Percentiles rank a stretch among this genome's conserved stretches.
Conservation (phyloP, 2,113 vertebrate genomes). For the Aegithalos caudatus region DNA sequence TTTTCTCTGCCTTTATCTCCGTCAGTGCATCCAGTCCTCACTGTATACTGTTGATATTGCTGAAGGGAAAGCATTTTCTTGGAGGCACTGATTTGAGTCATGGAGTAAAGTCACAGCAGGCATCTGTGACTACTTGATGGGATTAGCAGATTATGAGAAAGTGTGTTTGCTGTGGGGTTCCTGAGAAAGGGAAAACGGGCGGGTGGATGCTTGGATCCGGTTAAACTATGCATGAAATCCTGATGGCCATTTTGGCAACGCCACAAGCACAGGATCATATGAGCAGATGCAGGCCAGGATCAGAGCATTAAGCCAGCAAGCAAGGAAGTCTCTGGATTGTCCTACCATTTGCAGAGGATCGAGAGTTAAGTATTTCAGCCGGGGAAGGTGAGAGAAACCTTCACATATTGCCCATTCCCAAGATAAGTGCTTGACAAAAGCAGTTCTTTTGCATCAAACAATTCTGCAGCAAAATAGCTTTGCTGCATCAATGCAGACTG, state of each 20-base stretch:
- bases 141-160: constrained; percentile 52
- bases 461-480: constrained; percentile 14
- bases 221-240: background rate
- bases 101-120: background rate
- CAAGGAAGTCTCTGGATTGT: background rate
- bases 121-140: constrained; percentile 45
- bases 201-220: constrained; percentile 6
- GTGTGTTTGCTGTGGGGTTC: background rate
- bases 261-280: background rate
- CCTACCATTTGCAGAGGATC: background rate
- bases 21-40: background rate
- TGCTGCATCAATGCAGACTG: background rate
- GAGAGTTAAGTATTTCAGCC: background rate
- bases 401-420: background rate
- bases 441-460: constrained; percentile 6
- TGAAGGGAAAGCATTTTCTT: constrained; percentile 2
- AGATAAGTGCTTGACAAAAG: constrained; percentile 1
- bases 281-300: background rate
- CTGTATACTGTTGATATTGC: background rate
- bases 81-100: background rate
- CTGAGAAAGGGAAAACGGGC: background rate
- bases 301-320: background rate
- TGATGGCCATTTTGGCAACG: background rate
- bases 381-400: background rate
- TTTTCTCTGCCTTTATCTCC: background rate